These are phyloP conservation scores for Athalia circularis DNA, from an alignment of 2,888 invertebrate genomes.

Conservation along the genomic window DNA sequence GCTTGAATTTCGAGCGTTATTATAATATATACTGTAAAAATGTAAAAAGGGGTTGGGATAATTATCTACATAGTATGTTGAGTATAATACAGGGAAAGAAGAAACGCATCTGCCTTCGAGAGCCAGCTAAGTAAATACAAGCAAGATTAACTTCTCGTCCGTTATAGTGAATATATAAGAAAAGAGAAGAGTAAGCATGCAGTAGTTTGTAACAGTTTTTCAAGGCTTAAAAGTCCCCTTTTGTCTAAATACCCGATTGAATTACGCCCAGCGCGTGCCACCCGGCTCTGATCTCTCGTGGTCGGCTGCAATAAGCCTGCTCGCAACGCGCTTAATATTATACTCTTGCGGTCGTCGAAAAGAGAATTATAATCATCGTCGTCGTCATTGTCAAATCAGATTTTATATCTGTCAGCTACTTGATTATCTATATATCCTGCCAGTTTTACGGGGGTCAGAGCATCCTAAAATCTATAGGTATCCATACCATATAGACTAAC, in stretches of 20 bases:
- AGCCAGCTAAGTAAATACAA: slow-evolving; percentile 64
- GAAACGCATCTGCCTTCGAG: slow-evolving; percentile 57
- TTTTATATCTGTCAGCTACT: slow-evolving; percentile 1
- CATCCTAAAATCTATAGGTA: too few relatives aligned
- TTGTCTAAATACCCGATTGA: slow-evolving; percentile 71
- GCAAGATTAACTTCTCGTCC: slow-evolving; percentile 50
- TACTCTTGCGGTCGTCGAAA: slow-evolving; percentile 27
- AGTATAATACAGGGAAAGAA: not conserved
- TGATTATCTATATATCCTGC: too few relatives aligned
- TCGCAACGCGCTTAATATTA: too few relatives aligned
- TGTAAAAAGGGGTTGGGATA: slow-evolving; percentile 27
- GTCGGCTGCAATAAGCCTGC: slow-evolving; percentile 35
- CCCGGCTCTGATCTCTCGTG: slow-evolving; percentile 55
- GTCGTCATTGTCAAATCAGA: slow-evolving; percentile 4
- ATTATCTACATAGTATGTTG: not conserved
- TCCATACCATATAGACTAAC: too few relatives aligned
- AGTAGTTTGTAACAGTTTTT: slow-evolving; percentile 61
- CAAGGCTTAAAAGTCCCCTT: slow-evolving; percentile 56
- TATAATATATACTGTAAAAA: not conserved
- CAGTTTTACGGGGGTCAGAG: too few relatives aligned
- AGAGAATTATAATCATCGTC: slow-evolving; percentile 23
- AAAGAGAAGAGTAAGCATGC: not conserved
- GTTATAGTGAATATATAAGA: not conserved
- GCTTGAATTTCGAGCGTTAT: not conserved
- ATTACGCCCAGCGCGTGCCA: slow-evolving; percentile 71